These are phyloP conservation scores for Lutraria rhynchaena DNA, from an alignment of 1,140 invertebrate genomes.

Conservation along the genomic window DNA sequence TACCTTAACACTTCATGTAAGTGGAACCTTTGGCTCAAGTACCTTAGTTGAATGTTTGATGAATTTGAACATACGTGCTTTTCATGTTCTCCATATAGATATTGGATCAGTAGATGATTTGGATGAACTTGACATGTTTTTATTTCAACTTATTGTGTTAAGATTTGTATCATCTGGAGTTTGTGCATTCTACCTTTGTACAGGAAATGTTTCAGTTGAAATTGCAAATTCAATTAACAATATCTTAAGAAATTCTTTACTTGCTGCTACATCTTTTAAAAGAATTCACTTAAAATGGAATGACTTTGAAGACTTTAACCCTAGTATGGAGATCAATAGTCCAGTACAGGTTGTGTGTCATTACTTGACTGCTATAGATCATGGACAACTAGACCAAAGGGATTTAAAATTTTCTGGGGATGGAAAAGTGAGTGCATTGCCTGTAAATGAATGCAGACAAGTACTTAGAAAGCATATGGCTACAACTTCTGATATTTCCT, in stretches of 20 bases:
- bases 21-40: conserved; percentile 22
- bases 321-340: conserved; percentile 61
- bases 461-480: conserved; percentile 59
- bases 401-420: conserved; percentile 58
- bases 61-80: neutral
- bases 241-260: conserved; percentile 48
- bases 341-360: conserved; percentile 67
- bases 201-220: conserved; percentile 58
- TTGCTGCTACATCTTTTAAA: conserved; percentile 57
- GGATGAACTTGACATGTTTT: conserved; percentile 54
- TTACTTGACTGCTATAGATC: conserved; percentile 57
- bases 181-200: conserved; percentile 36
- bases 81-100: conserved; percentile 62
- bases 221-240: conserved; percentile 63
- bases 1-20: conserved; percentile 56
- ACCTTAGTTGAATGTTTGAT: conserved; percentile 30
- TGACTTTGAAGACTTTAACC: conserved; percentile 53
- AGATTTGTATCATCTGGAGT: conserved; percentile 46
- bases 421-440: conserved; percentile 24
- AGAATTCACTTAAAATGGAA: conserved; percentile 60
- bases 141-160: conserved; percentile 65
- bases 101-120: conserved; percentile 53
- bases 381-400: conserved; percentile 40
- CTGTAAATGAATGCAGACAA: conserved; percentile 30
- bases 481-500: conserved; percentile 62